A percentile compares a stretch with the other conserved stretches of the same genome.
phyloP scores from a whole-genome alignment of 2,888 invertebrate genomes.

The Dryadula phaetusa region DNA sequence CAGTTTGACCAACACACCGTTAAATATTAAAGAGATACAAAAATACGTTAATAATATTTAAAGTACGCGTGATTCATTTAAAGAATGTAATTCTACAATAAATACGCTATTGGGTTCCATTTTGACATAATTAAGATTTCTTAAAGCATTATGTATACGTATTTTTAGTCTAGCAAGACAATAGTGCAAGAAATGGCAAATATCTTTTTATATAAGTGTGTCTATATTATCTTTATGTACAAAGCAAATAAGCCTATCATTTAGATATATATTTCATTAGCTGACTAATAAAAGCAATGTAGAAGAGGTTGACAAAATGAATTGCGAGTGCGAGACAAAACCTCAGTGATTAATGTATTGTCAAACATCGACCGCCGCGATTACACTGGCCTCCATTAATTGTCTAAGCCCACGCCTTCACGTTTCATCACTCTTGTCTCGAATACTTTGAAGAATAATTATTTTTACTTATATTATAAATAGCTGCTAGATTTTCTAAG shows the following conservation, averaged over 20 bases:
- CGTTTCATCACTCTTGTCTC: conserved; percentile 13
- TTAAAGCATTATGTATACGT: too few species aligned
- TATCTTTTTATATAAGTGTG: not conserved
- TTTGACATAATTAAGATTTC: too few species aligned
- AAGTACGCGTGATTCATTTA: too few species aligned
- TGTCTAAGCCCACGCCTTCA: conserved; percentile 11
- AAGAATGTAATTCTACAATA: too few species aligned
- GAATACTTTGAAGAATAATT: not conserved
- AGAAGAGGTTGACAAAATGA: conserved; percentile 31
- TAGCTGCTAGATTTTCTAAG: not conserved
- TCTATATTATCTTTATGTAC: not conserved
- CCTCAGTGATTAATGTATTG: conserved; percentile 35
- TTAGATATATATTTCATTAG: not conserved
- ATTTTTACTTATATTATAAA: not conserved
- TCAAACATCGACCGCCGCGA: conserved; percentile 25
- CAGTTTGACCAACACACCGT: too few species aligned
- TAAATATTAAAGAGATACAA: too few species aligned
- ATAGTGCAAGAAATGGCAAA: too few species aligned
- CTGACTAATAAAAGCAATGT: conserved; percentile 6
- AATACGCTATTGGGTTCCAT: too few species aligned
- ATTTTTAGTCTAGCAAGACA: too few species aligned
- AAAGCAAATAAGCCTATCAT: too few species aligned
- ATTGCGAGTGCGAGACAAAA: conserved; percentile 30
- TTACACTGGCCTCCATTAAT: conserved; percentile 26
- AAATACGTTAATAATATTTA: too few species aligned